phyloP scores from a whole-genome alignment of 1,140 invertebrate genomes.

The Temnothorax curvispinosus region DNA sequence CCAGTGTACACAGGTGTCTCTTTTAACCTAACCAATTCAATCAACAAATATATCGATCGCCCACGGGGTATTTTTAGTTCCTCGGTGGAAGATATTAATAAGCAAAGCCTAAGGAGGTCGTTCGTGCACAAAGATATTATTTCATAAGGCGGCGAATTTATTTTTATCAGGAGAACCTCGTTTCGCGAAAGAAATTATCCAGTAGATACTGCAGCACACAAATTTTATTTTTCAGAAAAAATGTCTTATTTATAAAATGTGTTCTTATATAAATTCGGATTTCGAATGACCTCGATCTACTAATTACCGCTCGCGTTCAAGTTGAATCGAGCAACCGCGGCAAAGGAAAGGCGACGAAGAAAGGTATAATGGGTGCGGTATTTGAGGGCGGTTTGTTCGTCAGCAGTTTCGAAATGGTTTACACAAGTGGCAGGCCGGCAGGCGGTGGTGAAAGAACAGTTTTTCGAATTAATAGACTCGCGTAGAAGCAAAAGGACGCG shows the following conservation, averaged over 20 bases:
- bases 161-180: background rate
- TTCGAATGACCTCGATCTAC: background rate
- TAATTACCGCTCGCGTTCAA: conserved; percentile 8
- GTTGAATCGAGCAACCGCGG: background rate
- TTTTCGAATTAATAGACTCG: conserved; percentile 83
- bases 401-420: background rate
- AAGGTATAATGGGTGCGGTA: background rate
- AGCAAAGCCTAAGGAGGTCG: conserved; percentile 24
- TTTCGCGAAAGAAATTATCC: background rate
- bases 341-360: background rate
- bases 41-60: conserved; percentile 35
- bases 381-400: conserved; percentile 14
- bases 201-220: background rate
- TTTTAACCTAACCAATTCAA: conserved; percentile 16
- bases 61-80: conserved; percentile 38
- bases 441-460: conserved; percentile 65
- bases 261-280: background rate
- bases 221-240: background rate
- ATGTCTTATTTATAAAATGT: background rate
- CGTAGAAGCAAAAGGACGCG: conserved; percentile 48
- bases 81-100: conserved; percentile 37
- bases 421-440: background rate
- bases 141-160: background rate
- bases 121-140: conserved; percentile 29
- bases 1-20: background rate